Conservation (phyloP, 2,113 vertebrate genomes). For the Gallinago paraguaiae region DNA sequence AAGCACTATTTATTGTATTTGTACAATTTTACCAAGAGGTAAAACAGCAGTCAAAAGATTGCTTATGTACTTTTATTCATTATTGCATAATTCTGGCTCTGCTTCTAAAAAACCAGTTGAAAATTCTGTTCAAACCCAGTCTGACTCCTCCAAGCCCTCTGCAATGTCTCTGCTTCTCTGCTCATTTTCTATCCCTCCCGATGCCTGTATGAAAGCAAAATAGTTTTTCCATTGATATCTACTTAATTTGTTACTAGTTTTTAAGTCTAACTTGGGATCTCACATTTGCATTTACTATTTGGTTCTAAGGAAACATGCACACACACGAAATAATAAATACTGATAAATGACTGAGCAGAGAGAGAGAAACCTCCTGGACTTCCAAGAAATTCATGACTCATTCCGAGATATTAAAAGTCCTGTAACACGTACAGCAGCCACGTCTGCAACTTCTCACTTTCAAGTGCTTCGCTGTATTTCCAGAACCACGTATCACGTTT, state of each 20-base stretch:
- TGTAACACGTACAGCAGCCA: not conserved
- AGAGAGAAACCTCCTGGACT: not conserved
- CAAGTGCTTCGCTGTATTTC: not conserved
- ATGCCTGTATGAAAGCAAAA: not conserved
- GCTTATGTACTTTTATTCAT: not conserved
- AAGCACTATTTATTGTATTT: not conserved
- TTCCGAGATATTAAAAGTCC: not conserved
- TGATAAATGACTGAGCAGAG: not conserved
- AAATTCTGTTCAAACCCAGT: not conserved
- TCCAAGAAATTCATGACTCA: not conserved
- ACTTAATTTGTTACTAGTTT: not conserved
- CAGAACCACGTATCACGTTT: fast-evolving
- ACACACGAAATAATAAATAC: not conserved
- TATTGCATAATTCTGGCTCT: not conserved
- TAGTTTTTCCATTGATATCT: not conserved
- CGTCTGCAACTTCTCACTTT: not conserved
- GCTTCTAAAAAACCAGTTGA: not conserved
- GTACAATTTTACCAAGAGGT: not conserved
- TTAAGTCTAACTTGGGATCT: not conserved
- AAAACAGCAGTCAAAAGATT: not conserved
- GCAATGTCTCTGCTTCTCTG: slow-evolving; percentile 1
- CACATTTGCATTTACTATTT: not conserved
- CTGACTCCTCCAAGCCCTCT: slow-evolving; percentile 5
- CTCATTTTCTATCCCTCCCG: not conserved
- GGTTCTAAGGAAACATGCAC: not conserved